Base-by-base conservation (phyloP, 2,113 vertebrate species). In the Hymenochirus boettgeri region DNA sequence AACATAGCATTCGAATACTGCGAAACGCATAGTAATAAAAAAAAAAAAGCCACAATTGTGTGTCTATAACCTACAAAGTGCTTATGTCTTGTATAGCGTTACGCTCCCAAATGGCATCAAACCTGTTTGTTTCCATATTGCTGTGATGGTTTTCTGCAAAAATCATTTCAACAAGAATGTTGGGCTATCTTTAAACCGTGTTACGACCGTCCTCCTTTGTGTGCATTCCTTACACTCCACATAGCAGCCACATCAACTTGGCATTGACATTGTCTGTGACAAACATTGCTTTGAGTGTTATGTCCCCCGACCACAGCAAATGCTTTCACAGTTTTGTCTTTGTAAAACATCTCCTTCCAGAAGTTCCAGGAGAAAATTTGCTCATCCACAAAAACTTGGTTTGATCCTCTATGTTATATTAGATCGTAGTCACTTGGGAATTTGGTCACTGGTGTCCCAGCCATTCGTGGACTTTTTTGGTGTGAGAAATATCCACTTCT, bases 201-300 rank as follows among this genome's bases (percentile, higher is more conserved):
- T 98, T 60, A 98, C 98, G 54, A 99, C 93, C 76, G 98, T 96
- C 74, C 98, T 96, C 7, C 92, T 87, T 83, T 98, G 96, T 1
- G 94, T 96, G 77, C 96, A 99, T 63, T 98, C 94, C 78, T 97
- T 93, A 81, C 96, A 98, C 78, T 99, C 96, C 61, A 99, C 96
- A 0, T 99, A 99, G 85, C 96, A 99, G 84, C 96, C 98, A 96
- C 96, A 99, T 70, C 96, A 65, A 99, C 96, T 77, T 98, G 96
- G 79, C 96, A 99, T 76, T 99, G 96, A 81, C 96, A 99, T 0
- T 95, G 94, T 18, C 94, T 82, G 0, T 94, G 97, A 76, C 98
- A 92, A 75, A 95, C 96, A 2, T 93, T 77, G 74, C 96, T 99
- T 78, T 99, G 95, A 1, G 95, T 99, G 79, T 99, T 99, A 77